Base-by-base conservation (phyloP, 2,888 invertebrate genomes). In the Caenorhabditis panamensis region DNA sequence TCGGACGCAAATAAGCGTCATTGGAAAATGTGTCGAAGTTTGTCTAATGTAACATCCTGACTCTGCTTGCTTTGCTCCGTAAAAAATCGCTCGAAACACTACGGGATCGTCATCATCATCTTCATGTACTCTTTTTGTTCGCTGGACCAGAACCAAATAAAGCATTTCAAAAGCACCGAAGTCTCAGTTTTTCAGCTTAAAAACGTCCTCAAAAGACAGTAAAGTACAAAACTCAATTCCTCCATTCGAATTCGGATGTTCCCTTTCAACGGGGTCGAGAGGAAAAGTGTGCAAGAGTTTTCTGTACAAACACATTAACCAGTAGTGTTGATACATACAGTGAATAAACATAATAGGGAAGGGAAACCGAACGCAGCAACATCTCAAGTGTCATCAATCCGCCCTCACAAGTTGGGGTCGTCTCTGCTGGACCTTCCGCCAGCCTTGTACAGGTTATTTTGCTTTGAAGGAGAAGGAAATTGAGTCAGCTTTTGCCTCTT, bases 301-400 rank as follows among this genome's bases (percentile, higher is more conserved):
- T 75, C 66, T 75, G 44, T 66, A 53, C 75, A 75, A 75, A 75
- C 66, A 75, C 28, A 67, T 75, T 75, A 75, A 75, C 75, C 61
- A 61, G 75, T 66, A 64, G 64, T 59, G 59, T 64, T 16, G 58
- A 75, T 66, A 75, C 58, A 73, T 64, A 66, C 36, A 75, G 75
- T 75, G 75, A 75, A 75, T 75, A 75, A 75, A 75, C 66, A 75
- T 75, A 75, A 75, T 66, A 61, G 61, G 18, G 66, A 61, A 59
- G 67, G 58, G 58, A 64, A 73, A 73, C 72, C 59, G 61, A 63
- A 24, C 36, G 64, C 63, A 75, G 75, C 75, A 75, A 75, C 75
- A 75, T 75, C 75, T 75, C 75, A 75, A 75, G 75, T 75, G 75
- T 75, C 75, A 66, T 75, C 64, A 59, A 73, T 66, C 73, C 63